A percentile compares a stretch with the other conserved stretches of the same genome.
Conservation (phyloP, 2,113 vertebrate genomes). For the Chionomys nivalis region DNA sequence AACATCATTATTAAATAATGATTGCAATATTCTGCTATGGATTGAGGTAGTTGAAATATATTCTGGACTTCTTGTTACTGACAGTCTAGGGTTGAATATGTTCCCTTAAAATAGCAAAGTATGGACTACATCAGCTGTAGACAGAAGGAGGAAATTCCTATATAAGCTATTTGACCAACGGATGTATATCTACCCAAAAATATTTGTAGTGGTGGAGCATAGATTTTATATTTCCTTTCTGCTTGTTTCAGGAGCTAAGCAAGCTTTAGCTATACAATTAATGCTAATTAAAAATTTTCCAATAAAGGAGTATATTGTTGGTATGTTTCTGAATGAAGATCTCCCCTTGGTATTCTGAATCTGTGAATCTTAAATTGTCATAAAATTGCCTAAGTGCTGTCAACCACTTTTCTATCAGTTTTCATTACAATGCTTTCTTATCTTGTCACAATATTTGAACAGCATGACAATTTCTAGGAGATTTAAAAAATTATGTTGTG, state of each 20-base stretch:
- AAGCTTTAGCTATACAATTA: not conserved
- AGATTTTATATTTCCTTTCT: not conserved
- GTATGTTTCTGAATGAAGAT: not conserved
- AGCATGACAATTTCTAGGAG: not conserved
- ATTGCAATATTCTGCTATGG: not conserved
- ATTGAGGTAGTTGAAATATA: not conserved
- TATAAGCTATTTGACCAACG: not conserved
- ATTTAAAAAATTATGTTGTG: conserved; percentile 7
- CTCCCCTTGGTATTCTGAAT: not conserved
- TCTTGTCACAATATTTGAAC: conserved; percentile 40
- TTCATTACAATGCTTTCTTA: conserved; percentile 13
- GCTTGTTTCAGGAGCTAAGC: not conserved
- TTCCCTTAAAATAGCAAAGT: not conserved
- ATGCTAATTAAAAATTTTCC: not conserved
- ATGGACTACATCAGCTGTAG: not conserved
- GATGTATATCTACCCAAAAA: not conserved
- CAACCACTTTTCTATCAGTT: not conserved
- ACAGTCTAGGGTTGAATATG: not conserved
- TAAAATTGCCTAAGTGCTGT: not conserved
- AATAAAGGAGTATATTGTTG: not conserved
- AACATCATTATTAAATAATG: not conserved
- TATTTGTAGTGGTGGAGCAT: not conserved
- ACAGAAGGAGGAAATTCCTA: not conserved
- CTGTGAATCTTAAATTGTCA: not conserved
- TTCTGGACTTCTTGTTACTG: not conserved